Base-by-base conservation (phyloP, 1,140 invertebrate species). In the Eulimnadia texana region DNA sequence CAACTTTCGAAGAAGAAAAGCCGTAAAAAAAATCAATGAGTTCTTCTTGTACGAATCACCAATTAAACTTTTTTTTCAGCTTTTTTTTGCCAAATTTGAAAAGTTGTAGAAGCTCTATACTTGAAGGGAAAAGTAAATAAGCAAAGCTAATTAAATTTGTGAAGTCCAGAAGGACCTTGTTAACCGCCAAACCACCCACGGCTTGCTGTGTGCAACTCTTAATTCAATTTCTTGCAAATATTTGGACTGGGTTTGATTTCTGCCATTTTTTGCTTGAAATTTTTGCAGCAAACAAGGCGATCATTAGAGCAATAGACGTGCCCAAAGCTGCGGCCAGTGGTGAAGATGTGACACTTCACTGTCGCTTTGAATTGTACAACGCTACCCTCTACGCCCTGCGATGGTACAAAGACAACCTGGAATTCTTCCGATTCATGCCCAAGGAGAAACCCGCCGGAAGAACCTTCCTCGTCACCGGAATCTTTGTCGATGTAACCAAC, bases 401-500 rank as follows among this genome's bases (percentile, higher is more conserved):
- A 67, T 84, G 82, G 82, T 82, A 81, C 72, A 83, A 82, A 67
- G 80, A 82, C 64, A 75, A 74, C 11, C 64, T 70, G 3, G 79
- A 82, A 67, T 82, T 84, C 70, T 83, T 79, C 69, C 73, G 79
- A 65, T 82, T 72, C 68, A 75, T 77, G 69, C 80, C 81, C 0
- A 71, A 70, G 27, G 69, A 67, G 23, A 63, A 63, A 25, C 69
- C 71, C 27, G 66, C 68, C 2, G 68, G 66, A 49, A 70, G 70
- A 49, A 59, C 65, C 50, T 74, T 71, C 57, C 64, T 64, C 47
- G 57, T 71, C 3, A 52, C 68, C 29, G 72, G 72, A 24, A 66
- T 74, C 60, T 65, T 62, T 42, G 67, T 73, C 11, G 69, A 73
- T 59, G 72, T 73, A 65, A 69, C 6, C 16, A 53, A 50, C 11